A percentile compares a stretch with the other conserved stretches of the same genome.
These are phyloP conservation scores for Cabera pusaria DNA, from an alignment of 2,888 invertebrate genomes.

Conservation along the genomic window DNA sequence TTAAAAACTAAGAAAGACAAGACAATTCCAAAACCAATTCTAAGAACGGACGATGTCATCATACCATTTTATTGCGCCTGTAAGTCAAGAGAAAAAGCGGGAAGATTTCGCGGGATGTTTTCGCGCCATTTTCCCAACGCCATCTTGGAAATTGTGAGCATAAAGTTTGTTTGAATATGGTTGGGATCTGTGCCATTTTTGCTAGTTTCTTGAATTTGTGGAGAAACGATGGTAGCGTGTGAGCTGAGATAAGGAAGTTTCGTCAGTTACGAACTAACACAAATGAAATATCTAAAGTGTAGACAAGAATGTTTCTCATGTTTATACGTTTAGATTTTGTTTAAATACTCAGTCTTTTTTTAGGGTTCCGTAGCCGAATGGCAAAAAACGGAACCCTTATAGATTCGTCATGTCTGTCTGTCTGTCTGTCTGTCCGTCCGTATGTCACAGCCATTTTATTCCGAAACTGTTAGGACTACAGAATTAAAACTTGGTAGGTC, in stretches of 20 bases:
- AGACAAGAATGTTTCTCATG: too few relatives aligned
- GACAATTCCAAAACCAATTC: slow-evolving; percentile 14
- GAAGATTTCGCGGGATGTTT: slow-evolving; percentile 27
- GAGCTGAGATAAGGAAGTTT: too few relatives aligned
- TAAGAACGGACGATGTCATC: slow-evolving; percentile 21
- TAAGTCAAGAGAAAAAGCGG: slow-evolving; percentile 27
- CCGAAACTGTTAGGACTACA: too few relatives aligned
- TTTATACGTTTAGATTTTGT: too few relatives aligned
- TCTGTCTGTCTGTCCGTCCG: too few relatives aligned
- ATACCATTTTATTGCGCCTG: slow-evolving; percentile 26
- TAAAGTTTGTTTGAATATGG: slow-evolving; percentile 21
- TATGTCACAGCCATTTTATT: too few relatives aligned
- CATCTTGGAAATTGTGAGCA: slow-evolving; percentile 17
- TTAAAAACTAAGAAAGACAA: slow-evolving; percentile 9
- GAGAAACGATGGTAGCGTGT: neutral
- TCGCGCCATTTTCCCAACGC: slow-evolving; percentile 17
- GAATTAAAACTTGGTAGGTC: too few relatives aligned
- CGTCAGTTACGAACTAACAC: neutral
- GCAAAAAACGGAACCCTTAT: too few relatives aligned
- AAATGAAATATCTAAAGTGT: too few relatives aligned
- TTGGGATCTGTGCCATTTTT: slow-evolving; percentile 5
- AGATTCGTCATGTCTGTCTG: too few relatives aligned
- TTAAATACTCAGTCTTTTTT: too few relatives aligned
- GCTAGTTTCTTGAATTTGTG: slow-evolving; percentile 5
- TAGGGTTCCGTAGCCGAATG: too few relatives aligned